These are phyloP conservation scores for Drosophila monieri DNA, from an alignment of 2,888 invertebrate genomes.

Conservation along the genomic window DNA sequence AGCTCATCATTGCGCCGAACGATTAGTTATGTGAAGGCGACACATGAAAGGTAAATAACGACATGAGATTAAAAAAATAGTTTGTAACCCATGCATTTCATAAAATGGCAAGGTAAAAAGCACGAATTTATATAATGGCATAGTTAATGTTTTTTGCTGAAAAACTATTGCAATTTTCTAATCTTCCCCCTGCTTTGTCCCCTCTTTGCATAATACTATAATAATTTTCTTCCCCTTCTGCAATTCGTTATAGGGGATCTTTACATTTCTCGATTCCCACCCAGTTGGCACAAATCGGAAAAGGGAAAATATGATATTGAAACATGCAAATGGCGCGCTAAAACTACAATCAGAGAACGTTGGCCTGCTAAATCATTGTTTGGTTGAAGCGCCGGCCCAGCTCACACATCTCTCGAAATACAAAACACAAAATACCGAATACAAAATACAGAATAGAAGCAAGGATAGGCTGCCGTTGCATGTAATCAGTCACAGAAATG, in stretches of 20 bases:
- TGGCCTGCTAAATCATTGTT: slow-evolving; percentile 64
- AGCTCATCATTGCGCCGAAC: background rate
- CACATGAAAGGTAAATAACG: background rate
- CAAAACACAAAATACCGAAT: slow-evolving; percentile 14
- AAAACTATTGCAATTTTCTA: background rate
- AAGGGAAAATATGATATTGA: slow-evolving; percentile 54
- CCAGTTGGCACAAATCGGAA: slow-evolving; percentile 59
- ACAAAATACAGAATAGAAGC: slow-evolving; percentile 47
- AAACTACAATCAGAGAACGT: slow-evolving; percentile 51
- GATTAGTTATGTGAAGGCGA: background rate
- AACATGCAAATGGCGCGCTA: slow-evolving; percentile 74
- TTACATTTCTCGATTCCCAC: slow-evolving; percentile 61
- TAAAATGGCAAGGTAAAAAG: no score
- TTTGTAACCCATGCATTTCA: no score
- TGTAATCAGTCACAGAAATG: slow-evolving; percentile 77
- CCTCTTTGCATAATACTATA: slow-evolving; percentile 48
- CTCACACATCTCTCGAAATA: slow-evolving; percentile 50
- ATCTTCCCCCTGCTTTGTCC: slow-evolving; percentile 16
- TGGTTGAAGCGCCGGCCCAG: slow-evolving; percentile 59
- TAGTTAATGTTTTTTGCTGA: no score
- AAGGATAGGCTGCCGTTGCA: slow-evolving; percentile 58
- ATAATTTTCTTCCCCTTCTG: slow-evolving; percentile 41
- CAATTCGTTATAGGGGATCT: slow-evolving; percentile 54
- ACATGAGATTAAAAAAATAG: no score
- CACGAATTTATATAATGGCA: no score